Evolutionary conservation across 2,113 vertebrate species (phyloP).

Genomic region (Plectropomus leopardus): DNA sequence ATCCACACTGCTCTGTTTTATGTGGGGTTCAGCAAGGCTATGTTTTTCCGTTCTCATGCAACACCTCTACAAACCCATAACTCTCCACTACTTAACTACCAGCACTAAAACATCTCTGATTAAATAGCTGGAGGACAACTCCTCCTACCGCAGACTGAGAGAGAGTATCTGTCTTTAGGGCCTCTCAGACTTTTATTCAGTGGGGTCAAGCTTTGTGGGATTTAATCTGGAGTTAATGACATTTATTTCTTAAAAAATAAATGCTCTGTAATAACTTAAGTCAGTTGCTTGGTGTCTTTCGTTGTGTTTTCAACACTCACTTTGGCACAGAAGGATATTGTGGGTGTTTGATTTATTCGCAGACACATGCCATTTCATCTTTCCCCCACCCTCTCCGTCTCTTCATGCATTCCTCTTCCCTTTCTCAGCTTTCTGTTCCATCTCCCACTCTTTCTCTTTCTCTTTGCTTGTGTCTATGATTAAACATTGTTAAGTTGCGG

Average conservation of each 20-base stretch:
- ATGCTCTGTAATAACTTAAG: conserved; percentile 23
- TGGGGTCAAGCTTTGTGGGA: conserved; percentile 46
- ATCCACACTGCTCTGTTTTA: conserved; percentile 40
- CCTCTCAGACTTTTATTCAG: conserved; percentile 64
- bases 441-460: conserved; percentile 16
- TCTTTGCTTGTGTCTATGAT: conserved; percentile 46
- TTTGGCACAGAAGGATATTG: conserved; percentile 41
- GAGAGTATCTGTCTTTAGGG: conserved; percentile 65
- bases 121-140: conserved; percentile 77
- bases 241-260: conserved; percentile 30
- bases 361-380: conserved; percentile 55
- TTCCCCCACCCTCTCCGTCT: conserved; percentile 31
- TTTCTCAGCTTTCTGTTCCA: conserved; percentile 34
- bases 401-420: conserved; percentile 50
- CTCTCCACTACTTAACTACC: conserved; percentile 77
- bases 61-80: conserved; percentile 75
- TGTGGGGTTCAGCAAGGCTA: conserved; percentile 58
- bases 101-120: conserved; percentile 77
- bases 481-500: conserved; percentile 36
- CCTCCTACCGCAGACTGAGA: conserved; percentile 68
- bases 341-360: conserved; percentile 61
- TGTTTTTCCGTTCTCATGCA: conserved; percentile 81
- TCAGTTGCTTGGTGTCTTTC: conserved; percentile 45
- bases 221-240: conserved; percentile 39
- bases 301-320: conserved; percentile 49